Conservation (phyloP, 2,797 vertebrate genomes). For the Anabas testudineus region DNA sequence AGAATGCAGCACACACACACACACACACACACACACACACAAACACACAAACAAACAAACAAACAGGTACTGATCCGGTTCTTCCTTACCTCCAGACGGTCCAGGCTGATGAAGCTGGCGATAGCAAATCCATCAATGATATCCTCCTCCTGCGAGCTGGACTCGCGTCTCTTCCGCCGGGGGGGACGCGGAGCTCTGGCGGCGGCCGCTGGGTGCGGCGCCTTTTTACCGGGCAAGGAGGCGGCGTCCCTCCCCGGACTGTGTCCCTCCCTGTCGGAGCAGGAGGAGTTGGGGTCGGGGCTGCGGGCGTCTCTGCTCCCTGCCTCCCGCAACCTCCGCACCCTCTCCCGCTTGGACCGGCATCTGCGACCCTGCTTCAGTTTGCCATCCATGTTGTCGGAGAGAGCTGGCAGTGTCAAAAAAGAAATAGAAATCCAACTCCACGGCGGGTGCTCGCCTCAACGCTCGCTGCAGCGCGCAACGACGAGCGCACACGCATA, state of each 20-base stretch:
- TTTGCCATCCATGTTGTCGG: constrained; percentile 91
- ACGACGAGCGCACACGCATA: constrained; percentile 58
- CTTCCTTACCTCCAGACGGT: constrained; percentile 92
- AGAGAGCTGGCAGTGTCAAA: constrained; percentile 62
- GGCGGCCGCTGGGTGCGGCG: constrained; percentile 82
- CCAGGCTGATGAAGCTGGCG: constrained; percentile 94
- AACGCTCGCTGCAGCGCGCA: constrained; percentile 55
- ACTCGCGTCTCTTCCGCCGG: constrained; percentile 92
- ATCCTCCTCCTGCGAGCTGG: constrained; percentile 96
- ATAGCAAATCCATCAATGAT: constrained; percentile 98
- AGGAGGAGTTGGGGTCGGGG: constrained; percentile 90
- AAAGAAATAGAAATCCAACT: constrained; percentile 54
- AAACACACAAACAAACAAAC: constrained; percentile 12
- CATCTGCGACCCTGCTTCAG: constrained; percentile 92
- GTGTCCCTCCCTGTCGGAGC: constrained; percentile 89
- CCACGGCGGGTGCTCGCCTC: constrained; percentile 61
- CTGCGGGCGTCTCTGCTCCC: constrained; percentile 87
- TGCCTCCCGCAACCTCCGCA: constrained; percentile 89
- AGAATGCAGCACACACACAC: constrained; percentile 31
- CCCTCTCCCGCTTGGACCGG: constrained; percentile 90
- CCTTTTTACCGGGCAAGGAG: constrained; percentile 83
- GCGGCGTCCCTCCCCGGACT: constrained; percentile 90
- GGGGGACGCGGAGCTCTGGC: constrained; percentile 88
- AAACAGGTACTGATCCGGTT: constrained; percentile 50
- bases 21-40: constrained; percentile 6